Conservation (phyloP, 2,797 vertebrate species). For the Phataginus tricuspis region DNA sequence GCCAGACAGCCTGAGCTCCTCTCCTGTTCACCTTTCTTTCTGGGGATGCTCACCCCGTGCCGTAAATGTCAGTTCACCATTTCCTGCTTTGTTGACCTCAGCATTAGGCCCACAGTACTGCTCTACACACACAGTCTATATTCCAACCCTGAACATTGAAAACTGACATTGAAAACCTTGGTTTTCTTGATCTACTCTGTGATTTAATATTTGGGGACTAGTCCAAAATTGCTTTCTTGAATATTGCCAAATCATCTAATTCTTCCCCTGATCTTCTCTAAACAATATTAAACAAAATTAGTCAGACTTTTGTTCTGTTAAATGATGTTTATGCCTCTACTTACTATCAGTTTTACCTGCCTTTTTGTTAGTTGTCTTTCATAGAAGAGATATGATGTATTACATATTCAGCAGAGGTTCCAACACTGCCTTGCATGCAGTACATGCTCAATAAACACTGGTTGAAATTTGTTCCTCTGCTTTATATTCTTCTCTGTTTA, state of each 20-base stretch:
- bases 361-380: neutral
- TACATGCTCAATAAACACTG: neutral
- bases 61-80: neutral
- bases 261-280: neutral
- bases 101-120: neutral
- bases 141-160: neutral
- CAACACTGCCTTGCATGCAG: rapidly evolving
- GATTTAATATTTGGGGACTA: neutral
- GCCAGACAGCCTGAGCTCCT: neutral
- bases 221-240: neutral
- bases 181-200: neutral
- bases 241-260: neutral
- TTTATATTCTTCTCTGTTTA: neutral
- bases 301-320: neutral
- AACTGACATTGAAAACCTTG: neutral
- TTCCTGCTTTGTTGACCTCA: neutral
- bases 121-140: neutral
- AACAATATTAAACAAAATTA: neutral
- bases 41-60: neutral
- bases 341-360: neutral
- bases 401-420: neutral
- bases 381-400: neutral
- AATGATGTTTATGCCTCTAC: neutral
- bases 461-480: neutral
- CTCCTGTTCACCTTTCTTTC: neutral